A percentile compares a stretch with the other conserved stretches of the same genome.
Evolutionary conservation across 2,113 vertebrate species (phyloP).

Genomic region (Lontra canadensis): DNA sequence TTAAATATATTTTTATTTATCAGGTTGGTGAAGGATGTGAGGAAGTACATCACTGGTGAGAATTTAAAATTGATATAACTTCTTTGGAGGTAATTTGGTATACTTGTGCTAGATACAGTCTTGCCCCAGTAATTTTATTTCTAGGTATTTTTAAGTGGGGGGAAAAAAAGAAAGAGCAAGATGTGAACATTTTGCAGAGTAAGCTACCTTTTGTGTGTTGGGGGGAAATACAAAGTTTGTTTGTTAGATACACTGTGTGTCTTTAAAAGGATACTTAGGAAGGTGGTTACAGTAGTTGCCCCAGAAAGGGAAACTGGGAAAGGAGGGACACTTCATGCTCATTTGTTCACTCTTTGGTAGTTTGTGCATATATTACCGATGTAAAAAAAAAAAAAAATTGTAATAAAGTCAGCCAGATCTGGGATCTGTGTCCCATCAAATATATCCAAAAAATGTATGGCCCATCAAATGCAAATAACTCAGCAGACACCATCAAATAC

Average conservation of each 20-base stretch:
- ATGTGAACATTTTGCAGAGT: neutral
- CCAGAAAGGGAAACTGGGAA: neutral
- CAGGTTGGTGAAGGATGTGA: neutral
- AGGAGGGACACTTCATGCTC: neutral
- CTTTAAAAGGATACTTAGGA: neutral
- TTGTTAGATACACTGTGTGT: neutral
- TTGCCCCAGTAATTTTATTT: neutral
- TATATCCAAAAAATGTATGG: neutral
- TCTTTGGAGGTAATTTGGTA: neutral
- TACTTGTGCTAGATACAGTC: slow-evolving; percentile 9
- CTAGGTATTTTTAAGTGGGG: neutral
- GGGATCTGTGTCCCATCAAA: neutral
- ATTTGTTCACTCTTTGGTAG: neutral
- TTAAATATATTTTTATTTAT: neutral
- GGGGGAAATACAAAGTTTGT: neutral
- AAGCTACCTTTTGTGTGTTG: neutral
- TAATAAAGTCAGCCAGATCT: neutral
- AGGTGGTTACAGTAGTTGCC: neutral
- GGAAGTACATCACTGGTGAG: neutral
- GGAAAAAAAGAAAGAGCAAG: neutral
- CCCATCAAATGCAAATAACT: neutral
- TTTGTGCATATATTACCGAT: neutral
- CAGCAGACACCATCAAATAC: neutral
- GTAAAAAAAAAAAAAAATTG: neutral
- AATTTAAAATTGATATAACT: neutral